Evolutionary conservation across 1,140 invertebrate species (phyloP).

Genomic region (Polypedilum vanderplanki): DNA sequence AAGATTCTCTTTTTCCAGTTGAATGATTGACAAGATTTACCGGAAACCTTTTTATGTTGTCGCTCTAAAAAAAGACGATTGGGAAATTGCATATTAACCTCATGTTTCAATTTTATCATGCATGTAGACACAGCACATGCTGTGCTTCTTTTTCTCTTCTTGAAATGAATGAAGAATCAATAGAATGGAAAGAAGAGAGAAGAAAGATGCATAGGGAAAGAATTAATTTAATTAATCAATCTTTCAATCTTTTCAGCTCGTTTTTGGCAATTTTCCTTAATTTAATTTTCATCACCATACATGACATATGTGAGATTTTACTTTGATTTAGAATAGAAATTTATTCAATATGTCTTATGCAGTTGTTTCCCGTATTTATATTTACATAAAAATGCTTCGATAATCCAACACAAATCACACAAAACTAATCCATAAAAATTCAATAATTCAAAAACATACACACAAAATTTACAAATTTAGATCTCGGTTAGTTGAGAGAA

Average conservation of each 20-base stretch:
- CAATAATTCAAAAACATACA: too few relatives aligned
- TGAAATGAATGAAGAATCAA: background rate
- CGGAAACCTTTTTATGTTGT: background rate
- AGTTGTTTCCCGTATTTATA: too few relatives aligned
- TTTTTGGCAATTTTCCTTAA: background rate
- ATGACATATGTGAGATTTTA: slow-evolving; percentile 9
- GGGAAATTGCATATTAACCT: slow-evolving; percentile 12
- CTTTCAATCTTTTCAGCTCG: background rate
- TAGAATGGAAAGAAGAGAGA: background rate
- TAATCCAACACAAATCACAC: too few relatives aligned
- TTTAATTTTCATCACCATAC: background rate
- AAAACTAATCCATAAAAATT: too few relatives aligned
- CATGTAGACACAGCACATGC: background rate
- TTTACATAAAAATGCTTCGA: too few relatives aligned
- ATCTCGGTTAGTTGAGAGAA: background rate
- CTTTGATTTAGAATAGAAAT: background rate
- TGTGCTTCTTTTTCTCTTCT: background rate
- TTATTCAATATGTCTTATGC: too few relatives aligned
- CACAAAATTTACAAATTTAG: too few relatives aligned
- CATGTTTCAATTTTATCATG: background rate
- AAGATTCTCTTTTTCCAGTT: background rate
- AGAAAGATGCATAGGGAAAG: background rate
- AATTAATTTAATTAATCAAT: slow-evolving; percentile 12
- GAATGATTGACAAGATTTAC: slow-evolving; percentile 11
- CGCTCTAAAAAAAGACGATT: background rate